A percentile compares a stretch with the other conserved stretches of the same genome.
Evolutionary conservation across 2,113 vertebrate genomes (phyloP).

Genomic region (Drymodes brunneopygia): DNA sequence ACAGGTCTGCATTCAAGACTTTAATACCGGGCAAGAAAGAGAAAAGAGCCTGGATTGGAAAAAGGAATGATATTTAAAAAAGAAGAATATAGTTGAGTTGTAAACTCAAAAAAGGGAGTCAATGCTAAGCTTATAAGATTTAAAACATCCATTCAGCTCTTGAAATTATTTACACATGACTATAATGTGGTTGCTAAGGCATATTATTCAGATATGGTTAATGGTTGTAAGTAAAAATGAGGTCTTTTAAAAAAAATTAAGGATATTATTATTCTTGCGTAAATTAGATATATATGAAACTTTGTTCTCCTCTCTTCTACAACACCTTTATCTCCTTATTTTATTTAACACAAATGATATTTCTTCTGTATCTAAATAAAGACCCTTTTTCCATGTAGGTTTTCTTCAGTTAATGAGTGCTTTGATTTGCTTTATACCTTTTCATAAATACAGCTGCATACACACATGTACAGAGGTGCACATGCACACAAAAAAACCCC

Average conservation of each 20-base stretch:
- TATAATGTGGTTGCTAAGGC: neutral
- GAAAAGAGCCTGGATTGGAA: neutral
- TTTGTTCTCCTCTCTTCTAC: neutral
- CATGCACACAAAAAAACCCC: rapidly evolving
- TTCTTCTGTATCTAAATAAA: neutral
- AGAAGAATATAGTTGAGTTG: neutral
- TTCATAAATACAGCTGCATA: neutral
- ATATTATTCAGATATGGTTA: neutral
- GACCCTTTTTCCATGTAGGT: rapidly evolving
- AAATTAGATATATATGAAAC: neutral
- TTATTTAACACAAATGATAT: neutral
- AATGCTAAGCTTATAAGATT: neutral
- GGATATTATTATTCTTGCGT: neutral
- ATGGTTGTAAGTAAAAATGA: neutral
- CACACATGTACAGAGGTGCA: neutral
- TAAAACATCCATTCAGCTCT: neutral
- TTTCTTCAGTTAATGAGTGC: neutral
- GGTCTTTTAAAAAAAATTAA: neutral
- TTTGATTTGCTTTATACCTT: neutral
- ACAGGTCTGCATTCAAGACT: neutral
- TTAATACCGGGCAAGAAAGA: neutral
- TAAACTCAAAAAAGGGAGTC: neutral
- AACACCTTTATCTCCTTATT: neutral
- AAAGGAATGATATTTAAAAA: neutral
- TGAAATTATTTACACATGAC: neutral